A percentile compares a stretch with the other conserved stretches of the same genome.
Conservation (phyloP, 1,140 invertebrate species). For the Agrypnia vestita region DNA sequence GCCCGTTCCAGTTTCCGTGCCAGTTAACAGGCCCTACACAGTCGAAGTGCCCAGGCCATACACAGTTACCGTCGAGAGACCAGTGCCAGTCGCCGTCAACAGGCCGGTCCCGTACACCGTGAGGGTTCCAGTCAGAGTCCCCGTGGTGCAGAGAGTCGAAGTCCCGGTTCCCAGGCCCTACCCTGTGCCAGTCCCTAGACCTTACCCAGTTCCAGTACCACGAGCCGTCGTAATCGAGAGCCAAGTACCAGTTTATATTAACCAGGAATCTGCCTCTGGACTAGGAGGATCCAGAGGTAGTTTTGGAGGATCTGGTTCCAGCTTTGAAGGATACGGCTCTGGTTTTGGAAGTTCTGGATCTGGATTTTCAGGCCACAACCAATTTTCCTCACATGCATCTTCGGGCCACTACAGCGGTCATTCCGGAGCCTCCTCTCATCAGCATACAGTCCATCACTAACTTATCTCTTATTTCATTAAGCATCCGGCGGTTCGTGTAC, state of each 20-base stretch:
- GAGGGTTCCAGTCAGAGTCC: constrained; percentile 67
- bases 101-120: constrained; percentile 76
- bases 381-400: not conserved
- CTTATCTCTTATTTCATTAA: too few species aligned
- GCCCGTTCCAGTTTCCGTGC: constrained; percentile 75
- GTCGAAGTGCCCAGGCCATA: constrained; percentile 75
- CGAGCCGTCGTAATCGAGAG: constrained; percentile 48
- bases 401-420: not conserved
- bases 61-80: constrained; percentile 75
- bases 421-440: not conserved
- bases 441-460: constrained; percentile 28
- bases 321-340: constrained; percentile 25
- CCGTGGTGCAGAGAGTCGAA: constrained; percentile 45
- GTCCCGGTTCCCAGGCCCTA: constrained; percentile 50
- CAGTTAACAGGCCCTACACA: constrained; percentile 73
- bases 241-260: constrained; percentile 62
- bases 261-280: constrained; percentile 60
- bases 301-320: constrained; percentile 8
- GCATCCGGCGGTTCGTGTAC: too few species aligned
- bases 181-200: constrained; percentile 51
- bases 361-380: constrained; percentile 25
- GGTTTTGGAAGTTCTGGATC: not conserved
- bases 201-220: constrained; percentile 51
- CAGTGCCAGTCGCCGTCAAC: constrained; percentile 73
- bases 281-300: constrained; percentile 53